Base-by-base conservation (phyloP, 2,113 vertebrate species). In the Lethenteron reissneri region DNA sequence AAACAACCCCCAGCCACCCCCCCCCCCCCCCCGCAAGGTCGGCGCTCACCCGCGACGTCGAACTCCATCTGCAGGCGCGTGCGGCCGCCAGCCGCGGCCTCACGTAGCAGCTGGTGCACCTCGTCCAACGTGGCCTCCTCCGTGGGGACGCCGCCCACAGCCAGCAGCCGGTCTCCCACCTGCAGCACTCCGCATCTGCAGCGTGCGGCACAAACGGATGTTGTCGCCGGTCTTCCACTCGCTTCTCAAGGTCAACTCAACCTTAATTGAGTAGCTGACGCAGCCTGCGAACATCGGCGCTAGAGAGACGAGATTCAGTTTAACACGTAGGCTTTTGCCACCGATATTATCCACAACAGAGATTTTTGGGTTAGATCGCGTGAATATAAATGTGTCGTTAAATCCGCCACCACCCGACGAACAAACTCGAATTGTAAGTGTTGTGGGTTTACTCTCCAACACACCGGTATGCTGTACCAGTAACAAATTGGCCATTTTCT, bases 81-180 rank as follows among this genome's bases (percentile, higher is more conserved):
- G 76, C 85, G 92, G 76, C 85, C 92, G 4, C 89, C 78, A 71
- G 96, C 83, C 0, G 91, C 94, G 0, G 91, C 89, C 1, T 99
- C 89, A 71, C 90, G 80, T 75, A 99, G 79, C n/a, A 97, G 86
- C 81, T 95, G 94, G 75, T 91, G 91, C 74, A 91, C 90, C 62
- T 99, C 92, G 73, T 99, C 94, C 83, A 95, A 80, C 1, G 92
- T 97, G 62, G 90, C 91, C 0, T 97, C 92, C 78, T 97, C 92
- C 0, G 92, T 90, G 0, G 86, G 84, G 3, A 97, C 85, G 74
- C 90, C 86, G 0, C 95, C 96, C 76, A 99, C 92, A 74, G 87
- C 87, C 70, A 99, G 79, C 9, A 97, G 80, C 73, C 92, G 78
- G 81, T 99, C 94, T 56, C 92, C 92, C 2, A 92, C 86, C 78